Percentiles rank a stretch among this genome's conserved stretches.
These are phyloP conservation scores for Rhynchonema sp. DNA, from an alignment of 2,888 invertebrate genomes.

Conservation along the genomic window DNA sequence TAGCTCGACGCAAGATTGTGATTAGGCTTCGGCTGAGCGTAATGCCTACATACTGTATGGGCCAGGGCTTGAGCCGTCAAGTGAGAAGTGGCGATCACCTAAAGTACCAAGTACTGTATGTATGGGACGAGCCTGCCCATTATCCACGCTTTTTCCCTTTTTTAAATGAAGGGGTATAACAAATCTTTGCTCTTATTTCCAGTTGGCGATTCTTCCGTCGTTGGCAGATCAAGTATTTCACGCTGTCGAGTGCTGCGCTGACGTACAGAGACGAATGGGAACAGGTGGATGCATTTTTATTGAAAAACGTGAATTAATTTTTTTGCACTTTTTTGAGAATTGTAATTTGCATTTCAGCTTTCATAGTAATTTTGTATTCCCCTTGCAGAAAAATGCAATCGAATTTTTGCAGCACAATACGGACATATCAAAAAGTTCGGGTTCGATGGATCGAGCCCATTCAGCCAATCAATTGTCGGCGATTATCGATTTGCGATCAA, in stretches of 20 bases:
- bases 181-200: not conserved
- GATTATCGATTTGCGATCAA: constrained; percentile 52
- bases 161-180: too few relatives aligned
- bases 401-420: not conserved
- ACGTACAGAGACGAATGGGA: constrained; percentile 45
- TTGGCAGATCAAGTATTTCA: constrained; percentile 84
- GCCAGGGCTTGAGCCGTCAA: too few relatives aligned
- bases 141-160: too few relatives aligned
- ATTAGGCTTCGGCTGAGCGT: too few relatives aligned
- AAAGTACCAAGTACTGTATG: too few relatives aligned
- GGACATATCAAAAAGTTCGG: not conserved
- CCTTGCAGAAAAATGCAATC: not conserved
- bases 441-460: not conserved
- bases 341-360: too few relatives aligned
- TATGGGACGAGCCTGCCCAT: too few relatives aligned
- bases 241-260: constrained; percentile 70
- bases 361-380: not conserved
- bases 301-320: too few relatives aligned
- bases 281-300: not conserved
- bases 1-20: too few relatives aligned
- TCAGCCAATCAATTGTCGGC: not conserved
- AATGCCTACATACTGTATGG: too few relatives aligned
- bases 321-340: too few relatives aligned
- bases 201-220: constrained; percentile 64
- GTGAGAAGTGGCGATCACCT: too few relatives aligned